Evolutionary conservation across 2,888 invertebrate species (phyloP), one percentile per base, ranked within the genome.

Genomic region (Apamea monoglypha): DNA sequence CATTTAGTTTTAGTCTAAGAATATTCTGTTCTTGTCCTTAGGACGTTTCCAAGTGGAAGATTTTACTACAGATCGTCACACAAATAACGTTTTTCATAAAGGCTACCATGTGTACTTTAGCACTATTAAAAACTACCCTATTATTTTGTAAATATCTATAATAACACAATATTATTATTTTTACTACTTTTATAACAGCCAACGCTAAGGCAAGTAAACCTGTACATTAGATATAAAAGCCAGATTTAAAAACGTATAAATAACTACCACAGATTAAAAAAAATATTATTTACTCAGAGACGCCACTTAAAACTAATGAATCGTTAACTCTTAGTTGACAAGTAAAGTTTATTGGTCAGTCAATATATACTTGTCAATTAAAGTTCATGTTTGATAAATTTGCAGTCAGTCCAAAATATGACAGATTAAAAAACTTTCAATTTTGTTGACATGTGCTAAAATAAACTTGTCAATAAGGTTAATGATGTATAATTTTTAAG

Each of bases 161-260:
- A 88, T 88, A 91, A 74, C 70, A 86, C 44, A 76, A 68, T 85
- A 74, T 80, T 90, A 90, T 80, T 88, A 87, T 87, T 85, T 89
- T 88, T 89, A 90, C 87, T 90, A 91, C 89, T 89, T 89, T 91
- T 91, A 87, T 92, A 94, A 95, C 95, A 95, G 94, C 94, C 94
- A 91, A 92, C 89, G 90, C 92, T 96, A 96, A 96, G 96, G 96
- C 96, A 96, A 96, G 96, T 95, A 91, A 92, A 94, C 95, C 94
- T 95, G 94, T 94, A 91, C 91, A 89, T 90, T 88, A 74, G 75
- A 83, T 80, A 84, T 84, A 75, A 82, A 74, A 79, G 64, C 68
- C 77, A 82, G 83, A 82, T 79, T 82, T 76, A 68, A 79, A 73
- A 76, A 12, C 18, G 36, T 83, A 87, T 77, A 81, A 76, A 82